Evolutionary conservation across 2,113 vertebrate species (phyloP).

Genomic region (Lycaon pictus): DNA sequence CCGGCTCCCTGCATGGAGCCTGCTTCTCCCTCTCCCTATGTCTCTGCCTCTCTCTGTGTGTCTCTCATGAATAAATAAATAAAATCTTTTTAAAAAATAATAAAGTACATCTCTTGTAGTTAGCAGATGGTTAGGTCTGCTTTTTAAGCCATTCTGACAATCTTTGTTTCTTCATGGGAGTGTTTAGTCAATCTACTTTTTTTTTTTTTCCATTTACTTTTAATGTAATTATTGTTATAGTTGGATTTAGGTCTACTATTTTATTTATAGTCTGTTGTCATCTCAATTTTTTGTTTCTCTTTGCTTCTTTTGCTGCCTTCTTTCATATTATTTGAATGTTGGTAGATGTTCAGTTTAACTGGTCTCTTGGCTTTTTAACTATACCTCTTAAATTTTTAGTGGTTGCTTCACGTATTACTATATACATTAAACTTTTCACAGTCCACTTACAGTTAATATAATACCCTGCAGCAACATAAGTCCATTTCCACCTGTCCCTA

Average conservation of each 20-base stretch:
- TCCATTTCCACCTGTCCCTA: not conserved
- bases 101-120: not conserved
- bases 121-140: not conserved
- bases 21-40: too few relatives aligned
- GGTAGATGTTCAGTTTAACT: not conserved
- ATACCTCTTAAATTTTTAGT: not conserved
- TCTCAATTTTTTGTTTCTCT: not conserved
- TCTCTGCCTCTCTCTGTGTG: too few relatives aligned
- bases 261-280: constrained; percentile 1
- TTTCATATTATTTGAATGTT: not conserved
- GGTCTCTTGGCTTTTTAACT: not conserved
- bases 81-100: too few relatives aligned
- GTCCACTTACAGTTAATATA: not conserved
- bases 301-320: not conserved
- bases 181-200: not conserved
- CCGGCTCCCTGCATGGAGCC: too few relatives aligned
- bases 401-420: not conserved
- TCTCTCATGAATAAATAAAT: too few relatives aligned
- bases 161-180: not conserved
- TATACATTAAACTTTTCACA: not conserved
- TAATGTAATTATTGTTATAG: not conserved
- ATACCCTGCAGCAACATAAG: not conserved
- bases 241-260: not conserved
- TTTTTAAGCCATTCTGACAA: not conserved
- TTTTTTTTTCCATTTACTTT: not conserved